These are phyloP conservation scores for Ernsta delagoae DNA, from an alignment of 2,888 invertebrate genomes.

Conservation along the genomic window DNA sequence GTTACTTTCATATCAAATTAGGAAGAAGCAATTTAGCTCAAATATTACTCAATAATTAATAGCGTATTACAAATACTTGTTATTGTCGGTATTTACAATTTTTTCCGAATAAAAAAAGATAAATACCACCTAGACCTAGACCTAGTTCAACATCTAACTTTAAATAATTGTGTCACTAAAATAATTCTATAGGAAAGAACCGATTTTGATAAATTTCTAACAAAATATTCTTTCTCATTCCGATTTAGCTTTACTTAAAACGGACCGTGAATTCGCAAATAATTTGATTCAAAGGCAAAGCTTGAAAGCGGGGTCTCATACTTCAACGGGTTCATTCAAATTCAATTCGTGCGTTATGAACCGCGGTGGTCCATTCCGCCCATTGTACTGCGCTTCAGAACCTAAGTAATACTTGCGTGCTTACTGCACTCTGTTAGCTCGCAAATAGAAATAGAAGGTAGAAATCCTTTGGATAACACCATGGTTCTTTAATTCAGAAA, in stretches of 20 bases:
- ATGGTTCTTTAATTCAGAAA: neutral
- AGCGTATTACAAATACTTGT: too few relatives aligned
- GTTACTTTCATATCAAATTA: too few relatives aligned
- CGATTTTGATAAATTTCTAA: neutral
- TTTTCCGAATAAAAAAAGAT: too few relatives aligned
- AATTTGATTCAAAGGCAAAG: constrained; percentile 10
- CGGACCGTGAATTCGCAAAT: neutral
- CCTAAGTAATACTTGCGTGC: neutral
- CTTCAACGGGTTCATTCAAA: constrained; percentile 4
- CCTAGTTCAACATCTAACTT: too few relatives aligned
- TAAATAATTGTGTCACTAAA: too few relatives aligned
- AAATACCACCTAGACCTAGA: too few relatives aligned
- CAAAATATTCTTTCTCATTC: constrained; percentile 1
- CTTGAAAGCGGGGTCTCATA: neutral
- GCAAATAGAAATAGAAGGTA: neutral
- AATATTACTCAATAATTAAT: too few relatives aligned
- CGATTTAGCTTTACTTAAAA: neutral
- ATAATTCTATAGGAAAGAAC: too few relatives aligned
- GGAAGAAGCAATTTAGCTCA: too few relatives aligned
- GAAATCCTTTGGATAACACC: neutral
- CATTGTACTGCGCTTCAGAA: neutral
- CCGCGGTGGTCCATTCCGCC: neutral
- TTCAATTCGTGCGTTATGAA: constrained; percentile 1
- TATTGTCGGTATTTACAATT: too few relatives aligned
- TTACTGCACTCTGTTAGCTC: neutral